Conservation (phyloP, 2,888 invertebrate genomes). For the Eupithecia insigniata region DNA sequence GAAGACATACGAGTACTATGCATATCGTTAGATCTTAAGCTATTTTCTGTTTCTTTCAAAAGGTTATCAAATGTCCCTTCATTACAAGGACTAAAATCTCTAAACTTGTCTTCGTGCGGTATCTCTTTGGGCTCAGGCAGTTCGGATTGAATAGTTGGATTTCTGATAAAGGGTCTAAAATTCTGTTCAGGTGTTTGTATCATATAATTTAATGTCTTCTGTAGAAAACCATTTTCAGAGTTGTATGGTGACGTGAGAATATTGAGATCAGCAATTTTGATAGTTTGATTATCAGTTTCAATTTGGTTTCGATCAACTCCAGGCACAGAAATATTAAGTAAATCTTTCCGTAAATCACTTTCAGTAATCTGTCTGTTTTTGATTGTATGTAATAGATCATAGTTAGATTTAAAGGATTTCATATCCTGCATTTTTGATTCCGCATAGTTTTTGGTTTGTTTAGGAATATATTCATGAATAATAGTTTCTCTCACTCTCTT, state of each 20-base stretch:
- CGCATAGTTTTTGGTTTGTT: conserved; percentile 21
- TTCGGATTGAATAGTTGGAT: not conserved
- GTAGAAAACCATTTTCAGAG: not conserved
- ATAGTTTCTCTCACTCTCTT: conserved; percentile 47
- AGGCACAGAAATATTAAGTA: not conserved
- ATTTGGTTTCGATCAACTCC: not conserved
- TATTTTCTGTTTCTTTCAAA: not conserved
- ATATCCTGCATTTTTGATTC: conserved; percentile 4
- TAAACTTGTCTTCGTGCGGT: not conserved
- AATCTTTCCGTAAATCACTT: not conserved
- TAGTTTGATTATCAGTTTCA: not conserved
- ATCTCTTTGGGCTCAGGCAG: not conserved
- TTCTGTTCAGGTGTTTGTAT: conserved; percentile 1
- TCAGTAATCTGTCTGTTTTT: conserved; percentile 48
- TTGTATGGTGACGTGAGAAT: not conserved
- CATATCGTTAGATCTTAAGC: conserved; percentile 2
- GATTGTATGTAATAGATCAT: conserved; percentile 67
- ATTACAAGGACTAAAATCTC: not conserved
- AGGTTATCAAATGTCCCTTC: not conserved
- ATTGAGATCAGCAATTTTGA: not conserved
- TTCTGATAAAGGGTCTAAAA: not conserved
- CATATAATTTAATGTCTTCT: not conserved
- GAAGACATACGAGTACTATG: not conserved
- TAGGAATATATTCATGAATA: conserved; percentile 44
- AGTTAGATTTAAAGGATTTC: conserved; percentile 55